phyloP scores from a whole-genome alignment of 2,797 vertebrate species.

The Danio tinwini region DNA sequence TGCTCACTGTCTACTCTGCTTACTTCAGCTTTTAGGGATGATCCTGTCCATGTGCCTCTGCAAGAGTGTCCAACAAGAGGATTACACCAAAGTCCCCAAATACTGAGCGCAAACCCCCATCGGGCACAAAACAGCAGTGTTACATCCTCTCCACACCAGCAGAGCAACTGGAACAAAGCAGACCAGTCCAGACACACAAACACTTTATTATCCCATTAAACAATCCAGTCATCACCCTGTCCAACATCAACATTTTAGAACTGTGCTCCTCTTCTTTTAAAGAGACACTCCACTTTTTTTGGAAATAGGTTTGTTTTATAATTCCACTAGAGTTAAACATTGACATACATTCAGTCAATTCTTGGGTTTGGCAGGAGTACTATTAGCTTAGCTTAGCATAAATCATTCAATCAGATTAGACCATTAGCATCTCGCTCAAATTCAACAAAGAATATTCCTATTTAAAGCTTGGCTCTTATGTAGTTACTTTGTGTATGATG shows the following conservation, averaged over 20 bases:
- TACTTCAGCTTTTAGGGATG: slow-evolving; percentile 89
- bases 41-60: slow-evolving; percentile 92
- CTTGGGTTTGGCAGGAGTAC: too few species aligned
- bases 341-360: too few species aligned
- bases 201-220: slow-evolving; percentile 3
- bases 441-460: too few species aligned
- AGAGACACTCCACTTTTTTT: background rate
- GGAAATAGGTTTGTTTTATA: too few species aligned
- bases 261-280: background rate
- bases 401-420: too few species aligned
- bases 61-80: slow-evolving; percentile 90
- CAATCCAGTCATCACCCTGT: slow-evolving; percentile 47
- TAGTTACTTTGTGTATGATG: too few species aligned
- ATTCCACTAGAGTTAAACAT: too few species aligned
- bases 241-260: background rate
- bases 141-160: slow-evolving; percentile 25
- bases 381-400: too few species aligned
- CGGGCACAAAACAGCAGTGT: slow-evolving; percentile 13
- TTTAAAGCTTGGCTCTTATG: too few species aligned
- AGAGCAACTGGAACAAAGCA: slow-evolving; percentile 29
- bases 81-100: slow-evolving; percentile 97
- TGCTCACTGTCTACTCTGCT: slow-evolving; percentile 15
- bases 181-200: background rate
- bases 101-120: slow-evolving; percentile 80
- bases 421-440: too few species aligned